A percentile compares a stretch with the other conserved stretches of the same genome.
Conservation (phyloP, 2,113 vertebrate species). For the Parus major region DNA sequence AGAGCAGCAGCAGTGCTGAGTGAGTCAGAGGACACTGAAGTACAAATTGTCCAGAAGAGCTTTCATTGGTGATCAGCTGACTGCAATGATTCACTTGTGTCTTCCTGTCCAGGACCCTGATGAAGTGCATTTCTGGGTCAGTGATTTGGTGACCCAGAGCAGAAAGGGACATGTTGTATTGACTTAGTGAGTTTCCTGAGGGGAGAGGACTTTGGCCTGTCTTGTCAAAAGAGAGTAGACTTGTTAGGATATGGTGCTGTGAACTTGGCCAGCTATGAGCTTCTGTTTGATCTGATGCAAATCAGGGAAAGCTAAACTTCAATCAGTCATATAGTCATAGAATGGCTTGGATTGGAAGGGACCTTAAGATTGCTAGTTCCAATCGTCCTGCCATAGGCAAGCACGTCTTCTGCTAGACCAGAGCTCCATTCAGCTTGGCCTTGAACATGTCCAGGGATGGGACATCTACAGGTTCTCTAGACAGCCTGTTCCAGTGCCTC, state of each 20-base stretch:
- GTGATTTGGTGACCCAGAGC: background rate
- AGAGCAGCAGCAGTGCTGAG: background rate
- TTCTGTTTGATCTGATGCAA: background rate
- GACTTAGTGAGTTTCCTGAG: background rate
- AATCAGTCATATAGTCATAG: background rate
- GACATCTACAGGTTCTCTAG: background rate
- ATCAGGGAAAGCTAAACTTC: background rate
- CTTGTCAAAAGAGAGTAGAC: background rate
- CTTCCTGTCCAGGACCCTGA: background rate
- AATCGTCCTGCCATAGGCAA: rapidly evolving
- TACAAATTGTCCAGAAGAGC: background rate
- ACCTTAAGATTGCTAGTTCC: background rate
- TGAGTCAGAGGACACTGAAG: background rate
- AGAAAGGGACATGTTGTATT: background rate
- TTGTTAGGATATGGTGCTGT: background rate
- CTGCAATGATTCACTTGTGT: background rate
- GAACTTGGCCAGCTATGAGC: background rate
- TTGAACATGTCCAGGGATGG: background rate
- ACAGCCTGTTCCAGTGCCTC: background rate
- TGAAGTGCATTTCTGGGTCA: background rate
- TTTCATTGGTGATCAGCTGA: background rate
- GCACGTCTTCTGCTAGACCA: rapidly evolving
- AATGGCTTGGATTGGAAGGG: background rate
- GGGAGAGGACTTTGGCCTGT: background rate
- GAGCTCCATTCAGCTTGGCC: background rate